Percentiles rank a stretch among this genome's conserved stretches.
Conservation (phyloP, 2,888 invertebrate species). For the Epinotia bilunana region DNA sequence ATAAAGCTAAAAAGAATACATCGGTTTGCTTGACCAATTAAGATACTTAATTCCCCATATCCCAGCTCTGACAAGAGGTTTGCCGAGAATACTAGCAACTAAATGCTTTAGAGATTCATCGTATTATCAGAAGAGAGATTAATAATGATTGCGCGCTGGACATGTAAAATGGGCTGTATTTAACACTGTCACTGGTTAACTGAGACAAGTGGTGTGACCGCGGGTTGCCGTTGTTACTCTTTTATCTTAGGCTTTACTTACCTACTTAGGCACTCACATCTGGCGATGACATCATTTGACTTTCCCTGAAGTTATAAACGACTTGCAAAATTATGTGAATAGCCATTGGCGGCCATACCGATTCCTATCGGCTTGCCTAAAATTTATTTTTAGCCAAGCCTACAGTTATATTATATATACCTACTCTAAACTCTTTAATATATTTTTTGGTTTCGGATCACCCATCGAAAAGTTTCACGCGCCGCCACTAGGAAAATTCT, state of each 20-base stretch:
- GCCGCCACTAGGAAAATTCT: too few species aligned
- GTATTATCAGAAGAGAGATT: conserved; percentile 43
- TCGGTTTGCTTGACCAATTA: conserved; percentile 28
- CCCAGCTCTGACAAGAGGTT: conserved; percentile 19
- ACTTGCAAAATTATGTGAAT: too few species aligned
- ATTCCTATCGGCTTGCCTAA: too few species aligned
- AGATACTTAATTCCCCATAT: conserved; percentile 12
- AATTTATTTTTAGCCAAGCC: too few species aligned
- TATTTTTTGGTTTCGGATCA: too few species aligned
- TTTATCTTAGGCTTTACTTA: background rate
- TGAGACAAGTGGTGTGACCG: conserved; percentile 49
- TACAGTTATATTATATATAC: too few species aligned
- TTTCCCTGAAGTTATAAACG: conserved; percentile 1
- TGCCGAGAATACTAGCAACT: conserved; percentile 17
- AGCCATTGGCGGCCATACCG: too few species aligned
- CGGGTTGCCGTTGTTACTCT: conserved; percentile 36
- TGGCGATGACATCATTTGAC: conserved; percentile 1
- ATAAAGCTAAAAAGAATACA: background rate
- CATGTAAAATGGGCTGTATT: conserved; percentile 42
- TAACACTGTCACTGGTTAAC: conserved; percentile 50
- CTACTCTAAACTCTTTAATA: too few species aligned
- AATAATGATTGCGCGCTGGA: conserved; percentile 38
- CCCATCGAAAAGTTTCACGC: too few species aligned
- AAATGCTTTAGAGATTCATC: conserved; percentile 21
- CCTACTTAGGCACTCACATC: background rate